Percentiles rank a stretch among this genome's conserved stretches.
Conservation (phyloP, 2,888 invertebrate species). For the Eledona agricola region DNA sequence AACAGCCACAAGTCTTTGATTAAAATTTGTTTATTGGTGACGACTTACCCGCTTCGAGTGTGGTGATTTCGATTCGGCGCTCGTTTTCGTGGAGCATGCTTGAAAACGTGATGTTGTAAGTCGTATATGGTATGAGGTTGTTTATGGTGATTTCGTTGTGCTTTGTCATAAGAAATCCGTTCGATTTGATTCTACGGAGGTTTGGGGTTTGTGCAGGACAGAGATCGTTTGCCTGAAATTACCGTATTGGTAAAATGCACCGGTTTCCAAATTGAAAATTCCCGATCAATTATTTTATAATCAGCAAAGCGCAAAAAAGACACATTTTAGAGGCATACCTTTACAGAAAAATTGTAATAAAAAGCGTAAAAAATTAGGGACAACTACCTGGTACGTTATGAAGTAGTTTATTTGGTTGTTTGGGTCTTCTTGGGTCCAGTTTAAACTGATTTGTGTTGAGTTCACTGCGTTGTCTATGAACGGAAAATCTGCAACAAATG, state of each 20-base stretch:
- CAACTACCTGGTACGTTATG: slow-evolving; percentile 49
- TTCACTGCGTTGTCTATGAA: slow-evolving; percentile 39
- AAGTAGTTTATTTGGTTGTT: slow-evolving; percentile 50
- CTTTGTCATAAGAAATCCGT: slow-evolving; percentile 53
- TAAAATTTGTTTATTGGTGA: not conserved
- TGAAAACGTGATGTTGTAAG: slow-evolving; percentile 54
- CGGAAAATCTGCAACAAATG: slow-evolving; percentile 51
- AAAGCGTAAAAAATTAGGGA: not conserved
- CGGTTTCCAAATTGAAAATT: not conserved
- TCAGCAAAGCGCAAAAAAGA: slow-evolving; percentile 4
- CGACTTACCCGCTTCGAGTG: slow-evolving; percentile 51
- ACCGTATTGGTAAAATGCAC: slow-evolving; percentile 1
- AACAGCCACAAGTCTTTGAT: not conserved
- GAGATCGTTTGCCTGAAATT: slow-evolving; percentile 51
- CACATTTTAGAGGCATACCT: no score
- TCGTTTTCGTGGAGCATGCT: slow-evolving; percentile 52
- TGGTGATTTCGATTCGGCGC: slow-evolving; percentile 44
- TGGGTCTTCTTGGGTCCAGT: slow-evolving; percentile 49
- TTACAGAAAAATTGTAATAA: slow-evolving; percentile 7
- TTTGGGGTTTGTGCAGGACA: slow-evolving; percentile 46
- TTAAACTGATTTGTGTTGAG: slow-evolving; percentile 48
- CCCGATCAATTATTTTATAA: no score
- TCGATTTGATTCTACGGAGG: slow-evolving; percentile 51
- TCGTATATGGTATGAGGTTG: slow-evolving; percentile 54
- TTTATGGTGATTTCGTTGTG: slow-evolving; percentile 48